Conservation (phyloP, 2,113 vertebrate species). For the Grammomys dolichurus region DNA sequence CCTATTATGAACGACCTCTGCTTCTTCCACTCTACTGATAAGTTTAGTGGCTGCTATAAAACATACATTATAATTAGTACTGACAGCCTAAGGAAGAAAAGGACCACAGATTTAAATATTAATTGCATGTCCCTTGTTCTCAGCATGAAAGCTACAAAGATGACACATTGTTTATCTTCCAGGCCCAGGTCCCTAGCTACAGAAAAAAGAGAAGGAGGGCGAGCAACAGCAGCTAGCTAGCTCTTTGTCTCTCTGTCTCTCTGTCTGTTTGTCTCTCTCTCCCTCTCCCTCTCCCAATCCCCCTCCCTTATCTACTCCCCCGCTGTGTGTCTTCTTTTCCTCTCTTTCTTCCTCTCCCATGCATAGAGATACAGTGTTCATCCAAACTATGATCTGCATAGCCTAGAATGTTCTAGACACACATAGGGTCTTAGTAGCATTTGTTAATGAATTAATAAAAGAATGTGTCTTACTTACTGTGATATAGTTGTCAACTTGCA, state of each 20-base stretch:
- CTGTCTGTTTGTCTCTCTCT: too few species aligned
- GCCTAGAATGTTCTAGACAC: neutral
- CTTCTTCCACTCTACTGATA: neutral
- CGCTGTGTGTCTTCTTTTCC: too few species aligned
- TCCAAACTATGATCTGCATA: neutral
- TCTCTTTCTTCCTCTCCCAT: neutral
- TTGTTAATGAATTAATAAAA: neutral
- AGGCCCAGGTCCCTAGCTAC: too few species aligned
- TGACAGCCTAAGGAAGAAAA: neutral
- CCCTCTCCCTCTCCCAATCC: too few species aligned
- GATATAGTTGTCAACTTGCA: neutral
- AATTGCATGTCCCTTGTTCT: neutral
- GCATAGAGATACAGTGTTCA: neutral
- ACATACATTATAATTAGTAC: neutral
- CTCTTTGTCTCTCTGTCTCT: too few species aligned
- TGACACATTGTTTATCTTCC: too few species aligned
- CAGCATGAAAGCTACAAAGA: too few species aligned
- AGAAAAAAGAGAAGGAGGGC: too few species aligned
- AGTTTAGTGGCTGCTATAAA: neutral
- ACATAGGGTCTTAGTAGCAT: neutral
- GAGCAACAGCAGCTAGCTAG: too few species aligned
- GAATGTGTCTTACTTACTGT: neutral
- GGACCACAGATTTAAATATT: neutral
- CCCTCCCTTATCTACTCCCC: too few species aligned
- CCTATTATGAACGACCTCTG: neutral